Evolutionary conservation across 1,140 invertebrate species (phyloP), one percentile per base, ranked within the genome.

Genomic region (Adelges cooleyi): DNA sequence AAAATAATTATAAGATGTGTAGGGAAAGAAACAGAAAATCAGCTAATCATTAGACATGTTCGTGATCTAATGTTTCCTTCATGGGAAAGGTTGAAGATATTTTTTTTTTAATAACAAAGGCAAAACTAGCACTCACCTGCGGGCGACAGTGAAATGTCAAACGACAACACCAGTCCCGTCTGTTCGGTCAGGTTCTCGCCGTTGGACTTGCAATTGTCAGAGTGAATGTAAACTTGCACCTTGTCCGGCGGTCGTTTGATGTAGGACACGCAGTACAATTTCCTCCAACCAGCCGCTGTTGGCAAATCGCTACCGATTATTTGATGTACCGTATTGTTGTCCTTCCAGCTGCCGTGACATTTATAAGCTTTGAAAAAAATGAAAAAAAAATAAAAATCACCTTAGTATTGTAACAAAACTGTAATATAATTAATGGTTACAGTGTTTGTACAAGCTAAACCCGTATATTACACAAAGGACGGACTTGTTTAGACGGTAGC

Each of bases 311-410:
- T 62, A 25, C 56, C 46, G 56, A 62, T 62, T 27, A 62, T 62
- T 18, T 48, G 56, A 15, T 48, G n/a, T 25, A 33, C 27, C 2
- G 66, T 67, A 2, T 44, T 73, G 56, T 76, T 77, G 20, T 78
- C 77, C 54, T 75, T 72, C 77, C 77, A 80, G 20, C 72, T 71
- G n/a, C 78, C 78, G 65, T 79, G 78, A 68, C 79, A 80, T 18
- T 75, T 74, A 66, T 79, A 80, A 22, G 75, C 78, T 79, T 69
- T 4, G 22, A 29, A 10, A 33, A 20, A 8, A 3, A 36, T 1
- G 17, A 38, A 27, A 11, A 40, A 3, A 18, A 5, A 20, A 11
- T 6, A 20, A 65, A 38, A 38, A 38, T 8, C 13, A 38, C 13
- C 13, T 8, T 38, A 8, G 13, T 38, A 8, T 38, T 38, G 13